These are phyloP conservation scores for Siniperca knerii DNA, from an alignment of 2,113 vertebrate genomes.

Conservation along the genomic window DNA sequence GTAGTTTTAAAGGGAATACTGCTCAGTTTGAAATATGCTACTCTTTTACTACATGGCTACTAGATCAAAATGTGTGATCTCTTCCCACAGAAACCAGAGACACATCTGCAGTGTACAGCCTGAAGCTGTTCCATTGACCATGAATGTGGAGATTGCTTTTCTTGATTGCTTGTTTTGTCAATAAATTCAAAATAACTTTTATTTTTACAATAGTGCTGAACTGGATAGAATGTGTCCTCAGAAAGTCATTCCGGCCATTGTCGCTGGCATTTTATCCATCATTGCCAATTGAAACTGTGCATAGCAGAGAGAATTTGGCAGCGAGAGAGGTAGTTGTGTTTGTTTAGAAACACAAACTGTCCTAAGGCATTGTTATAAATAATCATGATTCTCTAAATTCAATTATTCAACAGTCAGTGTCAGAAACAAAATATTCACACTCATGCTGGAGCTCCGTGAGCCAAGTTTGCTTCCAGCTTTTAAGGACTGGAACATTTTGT, in stretches of 20 bases:
- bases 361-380: constrained; percentile 41
- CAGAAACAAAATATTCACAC: constrained; percentile 24
- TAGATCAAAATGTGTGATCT: constrained; percentile 39
- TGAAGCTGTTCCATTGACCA: constrained; percentile 16
- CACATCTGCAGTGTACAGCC: constrained; percentile 30
- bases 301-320: constrained; percentile 16
- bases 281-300: constrained; percentile 25
- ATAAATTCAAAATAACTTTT: constrained; percentile 43
- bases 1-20: constrained; percentile 10
- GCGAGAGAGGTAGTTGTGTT: constrained; percentile 35
- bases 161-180: constrained; percentile 38
- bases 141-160: constrained; percentile 37
- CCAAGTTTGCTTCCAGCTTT: constrained; percentile 3
- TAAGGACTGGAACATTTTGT: not conserved
- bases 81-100: constrained; percentile 20
- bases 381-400: constrained; percentile 46
- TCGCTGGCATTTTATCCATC: constrained; percentile 30
- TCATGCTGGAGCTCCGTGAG: constrained; percentile 5
- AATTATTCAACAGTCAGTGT: constrained; percentile 50
- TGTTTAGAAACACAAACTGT: constrained; percentile 42
- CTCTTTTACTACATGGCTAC: not conserved
- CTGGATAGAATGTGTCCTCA: constrained; percentile 33
- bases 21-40: constrained; percentile 7
- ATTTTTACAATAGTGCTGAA: constrained; percentile 32
- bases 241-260: not conserved